phyloP scores from a whole-genome alignment of 2,113 vertebrate genomes.

The Alethe diademata region DNA sequence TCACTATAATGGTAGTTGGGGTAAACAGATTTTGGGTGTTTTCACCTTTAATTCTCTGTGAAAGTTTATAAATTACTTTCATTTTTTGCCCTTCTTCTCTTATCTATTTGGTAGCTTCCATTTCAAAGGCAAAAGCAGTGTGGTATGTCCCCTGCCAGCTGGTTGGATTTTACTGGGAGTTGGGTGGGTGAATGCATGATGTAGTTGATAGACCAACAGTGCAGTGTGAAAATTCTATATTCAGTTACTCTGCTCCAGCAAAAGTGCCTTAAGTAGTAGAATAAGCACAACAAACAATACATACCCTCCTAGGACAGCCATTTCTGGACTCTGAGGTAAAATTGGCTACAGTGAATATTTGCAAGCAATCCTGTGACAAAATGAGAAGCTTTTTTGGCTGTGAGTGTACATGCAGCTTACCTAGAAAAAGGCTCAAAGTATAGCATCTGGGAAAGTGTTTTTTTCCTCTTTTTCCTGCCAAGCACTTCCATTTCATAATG shows the following conservation, averaged over 20 bases:
- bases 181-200: not conserved
- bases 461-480: not conserved
- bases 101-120: not conserved
- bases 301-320: not conserved
- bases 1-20: fast-evolving
- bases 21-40: not conserved
- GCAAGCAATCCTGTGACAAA: not conserved
- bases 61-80: not conserved
- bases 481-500: not conserved
- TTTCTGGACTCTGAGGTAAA: not conserved
- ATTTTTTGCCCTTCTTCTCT: fast-evolving
- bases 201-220: not conserved
- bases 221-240: not conserved
- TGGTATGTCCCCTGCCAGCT: not conserved
- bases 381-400: not conserved
- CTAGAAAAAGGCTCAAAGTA: not conserved
- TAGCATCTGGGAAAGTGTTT: not conserved
- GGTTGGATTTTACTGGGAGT: not conserved
- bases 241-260: not conserved
- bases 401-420: not conserved
- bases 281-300: not conserved
- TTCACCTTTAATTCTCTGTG: not conserved
- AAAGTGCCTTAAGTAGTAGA: not conserved
- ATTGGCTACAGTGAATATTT: not conserved
- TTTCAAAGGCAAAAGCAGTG: not conserved